phyloP scores from a whole-genome alignment of 2,797 vertebrate genomes.

The Malurus splendens region DNA sequence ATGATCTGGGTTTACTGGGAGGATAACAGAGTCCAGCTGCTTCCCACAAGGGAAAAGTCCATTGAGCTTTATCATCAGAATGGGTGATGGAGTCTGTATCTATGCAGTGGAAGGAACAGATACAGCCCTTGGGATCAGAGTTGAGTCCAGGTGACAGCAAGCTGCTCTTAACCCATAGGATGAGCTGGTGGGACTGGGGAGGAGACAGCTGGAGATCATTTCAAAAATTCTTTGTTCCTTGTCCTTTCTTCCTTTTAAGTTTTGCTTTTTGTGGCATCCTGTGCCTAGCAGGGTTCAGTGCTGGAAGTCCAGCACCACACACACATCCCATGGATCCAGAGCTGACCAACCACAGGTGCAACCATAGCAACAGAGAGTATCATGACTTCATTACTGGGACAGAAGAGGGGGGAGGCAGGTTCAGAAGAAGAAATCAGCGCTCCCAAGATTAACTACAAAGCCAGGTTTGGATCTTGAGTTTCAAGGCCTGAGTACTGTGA shows the following conservation, averaged over 20 bases:
- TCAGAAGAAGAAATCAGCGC: background rate
- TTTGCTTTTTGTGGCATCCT: background rate
- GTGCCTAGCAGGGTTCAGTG: background rate
- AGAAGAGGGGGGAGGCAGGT: background rate
- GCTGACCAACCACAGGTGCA: background rate
- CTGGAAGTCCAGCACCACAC: background rate
- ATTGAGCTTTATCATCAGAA: background rate
- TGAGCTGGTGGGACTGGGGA: background rate
- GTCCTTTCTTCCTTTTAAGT: background rate
- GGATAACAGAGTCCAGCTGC: background rate
- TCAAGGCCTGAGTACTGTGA: background rate
- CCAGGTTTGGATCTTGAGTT: background rate
- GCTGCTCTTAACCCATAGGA: background rate
- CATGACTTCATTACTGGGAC: background rate
- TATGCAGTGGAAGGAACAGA: background rate
- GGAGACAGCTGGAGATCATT: background rate
- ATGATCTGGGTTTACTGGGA: background rate
- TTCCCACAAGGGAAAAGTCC: background rate
- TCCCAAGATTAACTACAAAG: background rate
- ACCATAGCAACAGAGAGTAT: background rate
- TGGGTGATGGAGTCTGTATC: background rate
- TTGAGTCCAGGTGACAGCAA: background rate
- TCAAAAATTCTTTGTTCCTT: background rate
- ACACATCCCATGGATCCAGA: background rate
- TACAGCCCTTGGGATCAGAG: background rate